Conservation (phyloP, 2,113 vertebrate genomes). For the Noturus placidus region DNA sequence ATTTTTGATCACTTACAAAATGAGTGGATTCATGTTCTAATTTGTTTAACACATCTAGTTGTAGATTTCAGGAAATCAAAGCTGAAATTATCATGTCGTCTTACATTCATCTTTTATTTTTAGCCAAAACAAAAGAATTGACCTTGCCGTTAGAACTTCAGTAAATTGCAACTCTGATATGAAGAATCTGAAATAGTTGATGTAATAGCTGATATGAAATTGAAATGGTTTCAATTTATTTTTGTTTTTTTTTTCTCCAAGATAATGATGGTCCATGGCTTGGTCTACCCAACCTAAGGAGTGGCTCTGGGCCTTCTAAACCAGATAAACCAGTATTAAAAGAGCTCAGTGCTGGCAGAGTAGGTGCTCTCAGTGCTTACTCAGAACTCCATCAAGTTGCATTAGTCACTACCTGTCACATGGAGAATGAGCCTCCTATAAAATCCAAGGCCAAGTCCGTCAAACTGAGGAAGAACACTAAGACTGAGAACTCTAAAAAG, state of each 20-base stretch:
- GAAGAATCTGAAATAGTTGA: neutral
- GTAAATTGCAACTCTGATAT: neutral
- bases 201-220: neutral
- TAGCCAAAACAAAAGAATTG: neutral
- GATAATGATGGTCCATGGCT: constrained; percentile 93
- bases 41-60: neutral
- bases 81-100: neutral
- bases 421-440: constrained; percentile 80
- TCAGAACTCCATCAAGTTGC: constrained; percentile 74
- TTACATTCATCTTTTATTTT: neutral
- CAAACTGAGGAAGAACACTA: constrained; percentile 92
- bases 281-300: constrained; percentile 80
- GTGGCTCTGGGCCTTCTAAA: constrained; percentile 77
- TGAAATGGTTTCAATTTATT: neutral
- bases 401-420: constrained; percentile 75
- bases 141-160: neutral
- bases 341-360: constrained; percentile 71
- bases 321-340: constrained; percentile 81
- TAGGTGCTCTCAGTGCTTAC: constrained; percentile 76
- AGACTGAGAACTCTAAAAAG: constrained; percentile 91
- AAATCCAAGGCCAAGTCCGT: constrained; percentile 93
- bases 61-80: neutral
- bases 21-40: too few relatives aligned
- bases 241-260: constrained; percentile 55
- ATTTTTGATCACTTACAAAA: neutral